Conservation (phyloP, 2,113 vertebrate species). For the Heterotis niloticus region DNA sequence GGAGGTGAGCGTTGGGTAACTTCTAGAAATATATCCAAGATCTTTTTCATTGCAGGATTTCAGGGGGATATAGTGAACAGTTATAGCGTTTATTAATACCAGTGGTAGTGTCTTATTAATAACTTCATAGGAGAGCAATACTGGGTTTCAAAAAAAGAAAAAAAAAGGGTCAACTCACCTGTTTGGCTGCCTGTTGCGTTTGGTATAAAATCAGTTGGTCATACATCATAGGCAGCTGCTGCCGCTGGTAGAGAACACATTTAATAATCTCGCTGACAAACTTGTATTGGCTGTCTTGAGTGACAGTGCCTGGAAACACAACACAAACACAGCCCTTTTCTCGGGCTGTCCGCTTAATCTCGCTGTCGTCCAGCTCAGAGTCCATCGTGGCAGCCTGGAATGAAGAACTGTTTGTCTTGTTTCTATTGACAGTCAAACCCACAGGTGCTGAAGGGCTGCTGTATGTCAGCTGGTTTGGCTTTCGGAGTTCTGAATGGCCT, state of each 20-base stretch:
- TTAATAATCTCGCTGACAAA: slow-evolving; percentile 89
- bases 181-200: slow-evolving; percentile 51
- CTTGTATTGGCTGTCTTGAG: slow-evolving; percentile 76
- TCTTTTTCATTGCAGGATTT: too few relatives aligned
- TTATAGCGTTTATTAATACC: too few relatives aligned
- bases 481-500: not conserved
- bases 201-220: slow-evolving; percentile 81
- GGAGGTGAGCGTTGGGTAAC: too few relatives aligned
- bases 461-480: not conserved
- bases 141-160: too few relatives aligned
- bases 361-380: slow-evolving; percentile 40
- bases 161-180: slow-evolving; percentile 39
- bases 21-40: too few relatives aligned
- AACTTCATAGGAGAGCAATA: too few relatives aligned
- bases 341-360: slow-evolving; percentile 47
- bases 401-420: not conserved
- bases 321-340: slow-evolving; percentile 69
- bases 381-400: not conserved
- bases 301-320: slow-evolving; percentile 75
- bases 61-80: too few relatives aligned
- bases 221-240: slow-evolving; percentile 90
- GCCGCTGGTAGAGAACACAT: slow-evolving; percentile 85
- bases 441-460: not conserved
- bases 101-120: too few relatives aligned
- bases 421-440: not conserved